These are phyloP conservation scores for Peromyscus californicus DNA, from an alignment of 2,113 vertebrate species.

Conservation along the genomic window DNA sequence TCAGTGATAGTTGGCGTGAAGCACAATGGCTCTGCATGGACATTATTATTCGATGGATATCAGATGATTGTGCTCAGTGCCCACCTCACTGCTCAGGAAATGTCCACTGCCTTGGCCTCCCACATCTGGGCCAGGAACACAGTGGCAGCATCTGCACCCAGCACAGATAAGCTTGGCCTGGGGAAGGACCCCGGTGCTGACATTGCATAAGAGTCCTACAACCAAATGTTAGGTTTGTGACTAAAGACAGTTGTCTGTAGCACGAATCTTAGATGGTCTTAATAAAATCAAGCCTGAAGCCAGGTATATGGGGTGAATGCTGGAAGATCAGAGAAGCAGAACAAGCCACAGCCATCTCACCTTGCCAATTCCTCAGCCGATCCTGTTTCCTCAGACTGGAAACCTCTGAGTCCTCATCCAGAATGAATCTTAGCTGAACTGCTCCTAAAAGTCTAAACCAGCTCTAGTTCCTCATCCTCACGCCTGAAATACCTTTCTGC, in stretches of 20 bases:
- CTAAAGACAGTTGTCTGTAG: not conserved
- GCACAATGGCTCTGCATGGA: conserved; percentile 94
- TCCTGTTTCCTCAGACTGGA: too few relatives aligned
- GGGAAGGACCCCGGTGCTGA: not conserved
- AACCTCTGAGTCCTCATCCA: too few relatives aligned
- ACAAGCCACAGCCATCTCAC: too few relatives aligned
- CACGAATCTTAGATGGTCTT: too few relatives aligned
- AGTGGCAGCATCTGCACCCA: not conserved
- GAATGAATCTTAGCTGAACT: too few relatives aligned
- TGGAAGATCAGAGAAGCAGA: too few relatives aligned
- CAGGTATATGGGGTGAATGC: too few relatives aligned
- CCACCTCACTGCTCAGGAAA: conserved; percentile 75
- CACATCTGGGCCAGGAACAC: conserved; percentile 45
- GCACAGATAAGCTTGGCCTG: not conserved
- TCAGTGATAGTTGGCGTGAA: conserved; percentile 90
- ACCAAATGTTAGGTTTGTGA: not conserved
- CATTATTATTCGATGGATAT: conserved; percentile 88
- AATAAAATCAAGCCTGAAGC: too few relatives aligned
- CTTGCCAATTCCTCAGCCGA: too few relatives aligned
- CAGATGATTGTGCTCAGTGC: conserved; percentile 31
- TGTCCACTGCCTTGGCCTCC: conserved; percentile 64
- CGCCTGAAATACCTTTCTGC: too few relatives aligned
- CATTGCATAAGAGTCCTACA: not conserved
- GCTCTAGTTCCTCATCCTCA: too few relatives aligned
- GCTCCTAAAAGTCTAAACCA: too few relatives aligned